These are phyloP conservation scores for Drosophila ercepeae DNA, from an alignment of 1,140 invertebrate genomes.

Conservation along the genomic window DNA sequence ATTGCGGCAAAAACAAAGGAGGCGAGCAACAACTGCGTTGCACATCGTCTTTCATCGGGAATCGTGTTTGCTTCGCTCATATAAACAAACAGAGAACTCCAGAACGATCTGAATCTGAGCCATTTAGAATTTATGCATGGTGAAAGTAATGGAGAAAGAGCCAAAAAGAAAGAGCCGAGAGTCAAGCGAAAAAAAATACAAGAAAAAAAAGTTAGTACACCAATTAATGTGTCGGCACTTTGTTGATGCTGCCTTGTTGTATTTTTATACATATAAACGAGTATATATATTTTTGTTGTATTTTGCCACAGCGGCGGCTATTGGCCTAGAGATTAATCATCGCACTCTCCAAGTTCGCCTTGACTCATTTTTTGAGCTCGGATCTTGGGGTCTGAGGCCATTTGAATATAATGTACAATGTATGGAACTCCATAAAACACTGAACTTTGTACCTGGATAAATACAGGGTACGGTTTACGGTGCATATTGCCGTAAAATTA, in stretches of 20 bases:
- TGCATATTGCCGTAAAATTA: slow-evolving; percentile 3
- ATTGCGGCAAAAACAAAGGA: slow-evolving; percentile 57
- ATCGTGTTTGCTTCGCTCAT: slow-evolving; percentile 19
- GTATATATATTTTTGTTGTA: neutral
- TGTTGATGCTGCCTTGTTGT: slow-evolving; percentile 5
- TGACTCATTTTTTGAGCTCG: slow-evolving; percentile 32
- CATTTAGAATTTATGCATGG: slow-evolving; percentile 65
- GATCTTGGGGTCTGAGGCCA: slow-evolving; percentile 1
- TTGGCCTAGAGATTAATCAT: slow-evolving; percentile 49
- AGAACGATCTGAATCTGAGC: slow-evolving; percentile 28
- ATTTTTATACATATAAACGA: neutral
- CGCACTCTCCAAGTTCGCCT: slow-evolving; percentile 15
- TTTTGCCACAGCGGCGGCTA: neutral
- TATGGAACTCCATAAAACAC: neutral
- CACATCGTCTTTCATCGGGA: slow-evolving; percentile 35
- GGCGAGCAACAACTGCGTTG: slow-evolving; percentile 38
- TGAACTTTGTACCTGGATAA: slow-evolving; percentile 24
- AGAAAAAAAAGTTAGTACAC: slow-evolving; percentile 58
- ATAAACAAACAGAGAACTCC: slow-evolving; percentile 35
- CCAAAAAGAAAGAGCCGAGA: slow-evolving; percentile 24
- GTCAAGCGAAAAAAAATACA: slow-evolving; percentile 1
- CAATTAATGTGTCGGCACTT: slow-evolving; percentile 60
- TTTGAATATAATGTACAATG: neutral
- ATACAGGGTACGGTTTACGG: neutral
- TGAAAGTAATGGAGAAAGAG: slow-evolving; percentile 66